Percentiles rank a stretch among this genome's conserved stretches.
These are phyloP conservation scores for Labrus mixtus DNA, from an alignment of 2,113 vertebrate genomes.

Conservation along the genomic window DNA sequence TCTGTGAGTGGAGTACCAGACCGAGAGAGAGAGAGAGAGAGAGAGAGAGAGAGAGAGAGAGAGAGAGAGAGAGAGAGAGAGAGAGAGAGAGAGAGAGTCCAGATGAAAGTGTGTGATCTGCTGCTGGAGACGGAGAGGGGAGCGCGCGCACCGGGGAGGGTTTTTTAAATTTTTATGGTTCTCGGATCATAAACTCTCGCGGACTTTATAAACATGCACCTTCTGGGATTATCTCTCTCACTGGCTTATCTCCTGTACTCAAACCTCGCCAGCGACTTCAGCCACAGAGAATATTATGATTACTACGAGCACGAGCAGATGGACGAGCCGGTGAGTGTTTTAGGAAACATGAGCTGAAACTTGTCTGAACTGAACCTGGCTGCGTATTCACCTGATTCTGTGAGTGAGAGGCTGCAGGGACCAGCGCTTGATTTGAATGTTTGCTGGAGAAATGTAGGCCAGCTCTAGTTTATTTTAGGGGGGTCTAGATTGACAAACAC, in stretches of 20 bases:
- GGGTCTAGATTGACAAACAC: background rate
- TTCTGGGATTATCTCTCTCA: constrained; percentile 77
- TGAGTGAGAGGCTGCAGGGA: too few relatives aligned
- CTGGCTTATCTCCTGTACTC: constrained; percentile 73
- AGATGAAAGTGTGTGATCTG: constrained; percentile 24
- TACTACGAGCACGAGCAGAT: constrained; percentile 70
- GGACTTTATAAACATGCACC: constrained; percentile 76
- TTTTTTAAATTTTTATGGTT: constrained; percentile 33
- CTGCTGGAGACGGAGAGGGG: constrained; percentile 22
- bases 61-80: constrained; percentile 9
- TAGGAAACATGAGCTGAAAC: background rate
- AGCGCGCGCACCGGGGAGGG: constrained; percentile 21
- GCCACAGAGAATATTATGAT: constrained; percentile 71
- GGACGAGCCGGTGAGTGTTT: constrained; percentile 76
- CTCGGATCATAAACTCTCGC: constrained; percentile 42
- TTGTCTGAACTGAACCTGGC: background rate
- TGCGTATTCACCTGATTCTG: too few relatives aligned
- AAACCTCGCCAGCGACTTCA: constrained; percentile 75
- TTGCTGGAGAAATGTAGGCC: too few relatives aligned
- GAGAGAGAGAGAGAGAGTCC: constrained; percentile 6
- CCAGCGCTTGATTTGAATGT: too few relatives aligned
- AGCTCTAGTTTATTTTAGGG: background rate
- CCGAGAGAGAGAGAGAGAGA: background rate
- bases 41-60: constrained; percentile 18
- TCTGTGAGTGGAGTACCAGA: background rate